Evolutionary conservation across 2,888 invertebrate species (phyloP).

Genomic region (Megamerina dolium): DNA sequence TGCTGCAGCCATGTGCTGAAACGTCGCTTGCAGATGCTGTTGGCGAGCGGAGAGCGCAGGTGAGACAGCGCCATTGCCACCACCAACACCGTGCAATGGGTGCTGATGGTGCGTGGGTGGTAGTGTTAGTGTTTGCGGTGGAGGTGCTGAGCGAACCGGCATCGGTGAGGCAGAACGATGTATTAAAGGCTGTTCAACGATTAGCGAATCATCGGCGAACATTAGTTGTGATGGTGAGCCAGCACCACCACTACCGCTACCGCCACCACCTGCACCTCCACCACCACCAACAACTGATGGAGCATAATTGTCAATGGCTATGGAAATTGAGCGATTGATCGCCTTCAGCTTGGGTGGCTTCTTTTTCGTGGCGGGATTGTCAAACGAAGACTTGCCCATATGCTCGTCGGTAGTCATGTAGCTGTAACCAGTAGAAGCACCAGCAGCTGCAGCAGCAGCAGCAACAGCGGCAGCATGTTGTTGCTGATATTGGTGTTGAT

Average conservation of each 20-base stretch:
- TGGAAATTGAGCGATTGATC: constrained; percentile 48
- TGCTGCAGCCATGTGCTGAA: constrained; percentile 27
- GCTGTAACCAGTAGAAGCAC: constrained; percentile 26
- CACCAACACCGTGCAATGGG: constrained; percentile 29
- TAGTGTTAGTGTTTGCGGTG: constrained; percentile 44
- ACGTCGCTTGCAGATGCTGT: constrained; percentile 39
- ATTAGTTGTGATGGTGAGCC: constrained; percentile 22
- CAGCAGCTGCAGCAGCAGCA: constrained; percentile 14
- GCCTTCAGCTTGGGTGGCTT: constrained; percentile 50
- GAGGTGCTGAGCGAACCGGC: constrained; percentile 42
- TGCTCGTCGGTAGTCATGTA: constrained; percentile 26
- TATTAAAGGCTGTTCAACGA: constrained; percentile 45
- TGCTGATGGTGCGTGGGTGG: constrained; percentile 25
- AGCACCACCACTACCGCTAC: no score
- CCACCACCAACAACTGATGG: constrained; percentile 24
- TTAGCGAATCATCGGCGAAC: constrained; percentile 36
- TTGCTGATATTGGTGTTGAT: constrained; percentile 20
- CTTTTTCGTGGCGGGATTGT: constrained; percentile 47
- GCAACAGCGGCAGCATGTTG: constrained; percentile 36
- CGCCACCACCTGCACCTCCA: constrained; percentile 14
- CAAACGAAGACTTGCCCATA: constrained; percentile 43
- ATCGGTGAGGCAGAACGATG: constrained; percentile 44
- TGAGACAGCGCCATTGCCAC: constrained; percentile 41
- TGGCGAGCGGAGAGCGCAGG: constrained; percentile 43
- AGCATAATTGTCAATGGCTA: constrained; percentile 49